Percentiles rank a stretch among this genome's conserved stretches.
These are phyloP conservation scores for Yponomeuta sedellus DNA, from an alignment of 2,888 invertebrate species.

Conservation along the genomic window DNA sequence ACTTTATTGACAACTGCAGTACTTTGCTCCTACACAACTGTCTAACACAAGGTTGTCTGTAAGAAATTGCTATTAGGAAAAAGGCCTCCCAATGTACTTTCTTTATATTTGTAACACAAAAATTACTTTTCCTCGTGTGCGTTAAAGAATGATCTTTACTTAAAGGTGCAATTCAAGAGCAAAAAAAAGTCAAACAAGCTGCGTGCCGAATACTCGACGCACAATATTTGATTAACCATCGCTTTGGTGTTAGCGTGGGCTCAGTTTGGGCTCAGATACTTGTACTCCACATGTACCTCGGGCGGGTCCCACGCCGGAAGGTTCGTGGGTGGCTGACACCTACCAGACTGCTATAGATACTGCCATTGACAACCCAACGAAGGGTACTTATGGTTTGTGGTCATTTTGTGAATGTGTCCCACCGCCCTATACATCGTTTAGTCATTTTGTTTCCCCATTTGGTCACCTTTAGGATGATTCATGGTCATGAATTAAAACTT, in stretches of 20 bases:
- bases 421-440: not conserved
- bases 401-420: not conserved
- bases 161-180: not conserved
- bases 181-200: not conserved
- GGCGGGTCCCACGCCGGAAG: not conserved
- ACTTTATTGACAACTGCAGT: not conserved
- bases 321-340: not conserved
- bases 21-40: no score
- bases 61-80: no score
- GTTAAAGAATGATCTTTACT: no score
- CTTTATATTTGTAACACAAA: no score
- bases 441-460: not conserved
- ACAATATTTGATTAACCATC: conserved; percentile 8
- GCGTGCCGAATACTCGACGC: not conserved
- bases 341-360: not conserved
- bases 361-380: not conserved
- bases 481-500: not conserved
- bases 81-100: no score
- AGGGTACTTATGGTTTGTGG: not conserved
- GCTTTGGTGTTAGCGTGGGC: not conserved
- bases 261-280: conserved; percentile 2
- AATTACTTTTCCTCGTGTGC: no score
- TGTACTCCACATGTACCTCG: not conserved
- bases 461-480: not conserved
- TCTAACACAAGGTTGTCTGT: no score